Evolutionary conservation across 2,888 invertebrate species (phyloP).

Genomic region (Oscheius sp.): DNA sequence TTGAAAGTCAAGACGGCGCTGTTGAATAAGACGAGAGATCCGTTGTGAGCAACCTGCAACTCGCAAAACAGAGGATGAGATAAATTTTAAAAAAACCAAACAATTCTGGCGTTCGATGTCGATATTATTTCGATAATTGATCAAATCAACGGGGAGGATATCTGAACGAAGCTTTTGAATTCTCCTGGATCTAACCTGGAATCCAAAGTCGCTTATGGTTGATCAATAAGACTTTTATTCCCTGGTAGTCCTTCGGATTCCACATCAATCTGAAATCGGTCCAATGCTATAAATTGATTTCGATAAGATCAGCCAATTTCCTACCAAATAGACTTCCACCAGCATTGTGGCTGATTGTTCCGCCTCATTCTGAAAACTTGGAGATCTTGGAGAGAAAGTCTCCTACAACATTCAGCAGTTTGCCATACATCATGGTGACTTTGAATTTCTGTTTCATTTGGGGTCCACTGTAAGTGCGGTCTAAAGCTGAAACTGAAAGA

Average conservation of each 20-base stretch:
- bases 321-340: not conserved
- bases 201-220: constrained; percentile 3
- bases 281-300: not conserved
- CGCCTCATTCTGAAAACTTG: not conserved
- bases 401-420: constrained; percentile 5
- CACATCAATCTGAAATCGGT: constrained; percentile 2
- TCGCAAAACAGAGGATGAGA: not conserved
- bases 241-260: not conserved
- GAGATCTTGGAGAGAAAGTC: not conserved
- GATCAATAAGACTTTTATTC: not conserved
- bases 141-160: constrained; percentile 11
- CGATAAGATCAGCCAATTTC: not conserved
- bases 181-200: too few species aligned
- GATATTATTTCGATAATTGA: not conserved
- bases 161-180: too few species aligned
- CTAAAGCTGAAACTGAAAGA: constrained; percentile 18
- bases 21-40: not conserved
- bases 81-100: not conserved
- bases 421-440: constrained; percentile 11
- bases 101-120: not conserved
- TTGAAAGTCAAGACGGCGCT: constrained; percentile 12
- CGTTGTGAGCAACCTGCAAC: not conserved
- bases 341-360: constrained; percentile 13
- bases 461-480: not conserved
- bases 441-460: constrained; percentile 1